Base-by-base conservation (phyloP, 1,140 invertebrate genomes). In the Caenorhabditis tropicalis region DNA sequence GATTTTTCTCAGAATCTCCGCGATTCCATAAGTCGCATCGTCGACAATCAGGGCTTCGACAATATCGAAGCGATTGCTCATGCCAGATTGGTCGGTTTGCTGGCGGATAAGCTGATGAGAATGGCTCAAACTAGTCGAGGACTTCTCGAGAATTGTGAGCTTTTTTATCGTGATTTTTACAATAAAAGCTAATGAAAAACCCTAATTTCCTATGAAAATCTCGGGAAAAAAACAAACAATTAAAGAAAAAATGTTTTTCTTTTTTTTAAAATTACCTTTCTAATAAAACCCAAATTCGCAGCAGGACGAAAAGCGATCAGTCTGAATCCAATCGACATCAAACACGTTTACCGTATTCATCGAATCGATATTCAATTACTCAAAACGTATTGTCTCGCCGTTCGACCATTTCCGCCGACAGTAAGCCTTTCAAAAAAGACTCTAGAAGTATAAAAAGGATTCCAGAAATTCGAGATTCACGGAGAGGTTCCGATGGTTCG, bases 1-100 rank as follows among this genome's bases (percentile, higher is more conserved):
- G 27, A 15, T 43, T 74, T 43, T 27, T 43, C 24, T 39, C 31
- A 74, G 65, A 74, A 74, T 74, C 33, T 74, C 43, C 65, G 65
- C 19, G 65, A 74, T 43, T 74, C 65, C 6, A n/a, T 74, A 12
- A 74, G 65, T n/a, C 33, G 65, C 9, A 74, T 74, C 21, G 65
- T 74, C 33, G 33, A 74, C 33, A 74, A 74, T 43, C 21, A 43
- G 21, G n/a, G 29, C 6, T 74, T 74, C n/a, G 15, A 16, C 5
- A 27, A 9, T n/a, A 43, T 74, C 33, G 65, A 74, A 10, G 65
- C 24, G 21, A n/a, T 21, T 1, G 65, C 65, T 12, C 65, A 74
- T n/a, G 65, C 65, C 27, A 43, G n/a, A 46, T 24, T 74, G 15
- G 65, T 74, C 5, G 65, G 65, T 19, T 24, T 74, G 15, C 1